Percentiles rank a stretch among this genome's conserved stretches.
phyloP scores from a whole-genome alignment of 2,797 vertebrate genomes.

The Chanos chanos region DNA sequence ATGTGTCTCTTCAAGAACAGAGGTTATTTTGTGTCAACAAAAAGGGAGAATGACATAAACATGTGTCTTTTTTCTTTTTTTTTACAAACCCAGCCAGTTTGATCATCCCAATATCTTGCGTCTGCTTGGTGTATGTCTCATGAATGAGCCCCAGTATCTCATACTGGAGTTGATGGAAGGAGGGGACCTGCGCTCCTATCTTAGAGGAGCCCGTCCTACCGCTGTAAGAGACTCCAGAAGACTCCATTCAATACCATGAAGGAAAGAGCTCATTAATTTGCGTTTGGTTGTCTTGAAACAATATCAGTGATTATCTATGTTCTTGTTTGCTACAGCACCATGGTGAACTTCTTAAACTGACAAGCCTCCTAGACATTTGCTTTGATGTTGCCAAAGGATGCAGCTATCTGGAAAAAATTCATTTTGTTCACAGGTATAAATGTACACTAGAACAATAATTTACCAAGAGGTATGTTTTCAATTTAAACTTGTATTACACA shows the following conservation, averaged over 20 bases:
- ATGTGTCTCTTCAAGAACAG: no score
- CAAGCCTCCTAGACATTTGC: slow-evolving; percentile 68
- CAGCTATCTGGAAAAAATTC: slow-evolving; percentile 72
- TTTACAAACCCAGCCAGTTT: slow-evolving; percentile 62
- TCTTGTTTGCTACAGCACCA: slow-evolving; percentile 41
- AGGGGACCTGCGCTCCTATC: slow-evolving; percentile 70
- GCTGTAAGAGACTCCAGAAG: slow-evolving; percentile 40
- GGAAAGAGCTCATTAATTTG: not conserved
- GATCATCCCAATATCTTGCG: slow-evolving; percentile 73
- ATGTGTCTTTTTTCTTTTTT: not conserved
- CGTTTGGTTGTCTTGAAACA: not conserved
- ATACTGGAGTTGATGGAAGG: slow-evolving; percentile 77
- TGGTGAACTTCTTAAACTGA: slow-evolving; percentile 52
- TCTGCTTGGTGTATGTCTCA: slow-evolving; percentile 67
- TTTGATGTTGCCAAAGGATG: slow-evolving; percentile 72
- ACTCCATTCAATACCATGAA: no score
- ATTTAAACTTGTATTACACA: no score
- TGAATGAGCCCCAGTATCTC: slow-evolving; percentile 73
- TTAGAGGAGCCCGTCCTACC: slow-evolving; percentile 64
- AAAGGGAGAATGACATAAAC: not conserved
- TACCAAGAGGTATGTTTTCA: no score
- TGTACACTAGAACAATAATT: slow-evolving; percentile 17
- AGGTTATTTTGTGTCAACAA: no score
- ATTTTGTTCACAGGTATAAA: slow-evolving; percentile 74
- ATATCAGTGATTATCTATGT: not conserved